These are phyloP conservation scores for Stratiomys singularior DNA, from an alignment of 2,888 invertebrate species.

Conservation along the genomic window DNA sequence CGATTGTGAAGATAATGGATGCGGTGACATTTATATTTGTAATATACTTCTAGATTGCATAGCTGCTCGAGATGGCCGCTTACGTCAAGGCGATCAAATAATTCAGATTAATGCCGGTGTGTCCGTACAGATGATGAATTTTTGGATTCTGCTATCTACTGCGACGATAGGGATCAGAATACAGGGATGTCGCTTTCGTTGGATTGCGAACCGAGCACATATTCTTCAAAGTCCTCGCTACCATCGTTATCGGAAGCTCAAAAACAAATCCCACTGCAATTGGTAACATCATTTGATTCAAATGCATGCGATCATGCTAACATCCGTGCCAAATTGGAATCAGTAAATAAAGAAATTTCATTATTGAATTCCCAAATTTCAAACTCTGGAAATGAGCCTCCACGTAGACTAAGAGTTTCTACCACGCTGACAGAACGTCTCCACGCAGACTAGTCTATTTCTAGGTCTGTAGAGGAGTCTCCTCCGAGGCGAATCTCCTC, in stretches of 20 bases:
- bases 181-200: constrained; percentile 51
- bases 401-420: no score
- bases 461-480: no score
- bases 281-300: constrained; percentile 39
- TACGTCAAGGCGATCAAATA: constrained; percentile 73
- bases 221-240: constrained; percentile 52
- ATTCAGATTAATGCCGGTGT: no score
- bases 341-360: constrained; percentile 68
- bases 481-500: no score
- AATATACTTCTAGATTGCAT: constrained; percentile 72
- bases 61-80: constrained; percentile 70
- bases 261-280: constrained; percentile 49
- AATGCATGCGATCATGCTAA: constrained; percentile 56
- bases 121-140: constrained; percentile 59
- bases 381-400: no score
- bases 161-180: constrained; percentile 57
- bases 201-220: constrained; percentile 54
- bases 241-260: constrained; percentile 48
- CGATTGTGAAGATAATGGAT: constrained; percentile 66
- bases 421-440: no score
- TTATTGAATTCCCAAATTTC: constrained; percentile 71
- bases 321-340: constrained; percentile 60
- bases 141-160: constrained; percentile 60
- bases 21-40: constrained; percentile 74
- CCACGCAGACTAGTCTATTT: no score